Evolutionary conservation across 1,140 invertebrate species (phyloP).

Genomic region (Drosophila mauritiana): DNA sequence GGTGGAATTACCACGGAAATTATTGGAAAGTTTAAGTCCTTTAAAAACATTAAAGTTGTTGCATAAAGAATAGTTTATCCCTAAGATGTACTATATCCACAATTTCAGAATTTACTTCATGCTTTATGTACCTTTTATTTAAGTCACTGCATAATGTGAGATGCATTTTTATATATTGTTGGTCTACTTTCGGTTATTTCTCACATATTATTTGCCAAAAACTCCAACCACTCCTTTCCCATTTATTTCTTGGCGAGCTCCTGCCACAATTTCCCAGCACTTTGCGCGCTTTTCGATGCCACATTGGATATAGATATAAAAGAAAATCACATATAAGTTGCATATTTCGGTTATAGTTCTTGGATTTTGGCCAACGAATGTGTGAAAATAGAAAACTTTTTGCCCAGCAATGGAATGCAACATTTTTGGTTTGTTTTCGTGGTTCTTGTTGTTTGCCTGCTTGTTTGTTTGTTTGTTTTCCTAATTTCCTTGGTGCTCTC

Average conservation of each 20-base stretch:
- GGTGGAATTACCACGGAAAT: neutral
- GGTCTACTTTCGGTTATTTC: conserved; percentile 5
- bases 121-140: no score
- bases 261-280: conserved; percentile 68
- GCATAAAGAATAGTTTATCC: no score
- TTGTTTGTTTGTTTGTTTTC: conserved; percentile 50
- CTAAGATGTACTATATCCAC: no score
- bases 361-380: conserved; percentile 79
- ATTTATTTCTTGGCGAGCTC: conserved; percentile 54
- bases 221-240: conserved; percentile 15
- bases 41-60: no score
- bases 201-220: conserved; percentile 4
- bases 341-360: conserved; percentile 73
- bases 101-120: neutral
- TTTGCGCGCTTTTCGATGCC: conserved; percentile 43
- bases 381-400: conserved; percentile 73
- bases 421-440: conserved; percentile 50
- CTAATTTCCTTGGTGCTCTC: conserved; percentile 44
- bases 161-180: conserved; percentile 8
- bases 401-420: conserved; percentile 69
- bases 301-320: conserved; percentile 26
- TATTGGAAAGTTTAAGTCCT: neutral
- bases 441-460: conserved; percentile 31
- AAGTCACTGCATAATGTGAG: neutral
- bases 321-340: conserved; percentile 40